Evolutionary conservation across 2,113 vertebrate species (phyloP).

Genomic region (Lichenostomus cassidix): DNA sequence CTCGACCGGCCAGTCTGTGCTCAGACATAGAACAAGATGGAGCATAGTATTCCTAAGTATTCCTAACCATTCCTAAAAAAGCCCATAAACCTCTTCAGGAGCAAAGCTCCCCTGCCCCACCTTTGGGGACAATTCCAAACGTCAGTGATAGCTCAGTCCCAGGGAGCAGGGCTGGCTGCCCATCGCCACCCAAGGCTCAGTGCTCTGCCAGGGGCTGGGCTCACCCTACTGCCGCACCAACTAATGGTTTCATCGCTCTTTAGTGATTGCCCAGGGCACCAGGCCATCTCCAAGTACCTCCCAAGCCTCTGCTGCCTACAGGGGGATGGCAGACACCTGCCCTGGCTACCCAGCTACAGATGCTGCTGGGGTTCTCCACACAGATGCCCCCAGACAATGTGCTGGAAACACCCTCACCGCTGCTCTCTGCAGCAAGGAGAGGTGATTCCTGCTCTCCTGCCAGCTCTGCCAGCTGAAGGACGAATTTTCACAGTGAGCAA

Average conservation of each 20-base stretch:
- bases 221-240: accelerated
- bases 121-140: not conserved
- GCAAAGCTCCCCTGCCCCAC: accelerated
- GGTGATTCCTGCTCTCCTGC: not conserved
- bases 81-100: not conserved
- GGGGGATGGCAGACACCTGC: not conserved
- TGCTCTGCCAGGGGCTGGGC: no score
- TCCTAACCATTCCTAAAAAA: no score
- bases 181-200: accelerated
- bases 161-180: not conserved
- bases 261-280: not conserved
- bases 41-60: no score
- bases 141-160: accelerated
- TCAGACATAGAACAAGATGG: accelerated
- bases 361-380: not conserved
- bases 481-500: accelerated
- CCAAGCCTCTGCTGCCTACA: not conserved
- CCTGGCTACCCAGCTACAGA: accelerated
- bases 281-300: accelerated
- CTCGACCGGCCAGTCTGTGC: accelerated
- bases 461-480: not conserved
- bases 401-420: accelerated
- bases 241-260: not conserved
- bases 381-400: accelerated
- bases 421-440: accelerated